phyloP scores from a whole-genome alignment of 2,888 invertebrate genomes.

The Oscheius sp. region DNA sequence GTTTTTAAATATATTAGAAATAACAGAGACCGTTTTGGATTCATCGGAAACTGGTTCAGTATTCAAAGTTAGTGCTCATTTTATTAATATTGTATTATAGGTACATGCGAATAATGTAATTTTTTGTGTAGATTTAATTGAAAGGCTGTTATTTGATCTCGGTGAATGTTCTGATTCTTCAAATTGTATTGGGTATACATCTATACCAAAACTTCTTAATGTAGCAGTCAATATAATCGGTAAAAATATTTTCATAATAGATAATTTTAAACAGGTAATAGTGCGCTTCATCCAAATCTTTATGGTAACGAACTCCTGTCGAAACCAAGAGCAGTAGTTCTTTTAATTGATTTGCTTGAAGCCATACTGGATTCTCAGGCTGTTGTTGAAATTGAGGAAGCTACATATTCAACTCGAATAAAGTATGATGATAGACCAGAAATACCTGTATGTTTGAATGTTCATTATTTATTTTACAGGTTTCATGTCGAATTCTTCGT shows the following conservation, averaged over 20 bases:
- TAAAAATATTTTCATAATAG: constrained; percentile 12
- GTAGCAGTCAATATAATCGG: constrained; percentile 30
- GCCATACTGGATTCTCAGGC: constrained; percentile 30
- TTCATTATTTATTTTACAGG: constrained; percentile 2
- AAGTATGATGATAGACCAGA: constrained; percentile 24
- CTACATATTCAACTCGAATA: background rate
- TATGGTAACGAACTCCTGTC: constrained; percentile 11
- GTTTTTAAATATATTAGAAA: constrained; percentile 31
- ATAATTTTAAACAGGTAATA: constrained; percentile 24
- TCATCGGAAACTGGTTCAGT: constrained; percentile 14
- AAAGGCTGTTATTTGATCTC: constrained; percentile 36
- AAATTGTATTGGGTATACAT: background rate
- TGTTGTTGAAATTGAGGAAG: constrained; percentile 5
- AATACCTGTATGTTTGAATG: background rate
- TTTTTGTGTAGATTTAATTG: constrained; percentile 39
- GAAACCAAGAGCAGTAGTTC: constrained; percentile 23
- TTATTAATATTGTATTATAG: too few relatives aligned
- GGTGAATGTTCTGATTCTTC: background rate
- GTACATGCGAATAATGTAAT: constrained; percentile 42
- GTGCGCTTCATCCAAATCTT: constrained; percentile 24
- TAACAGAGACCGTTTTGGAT: constrained; percentile 33
- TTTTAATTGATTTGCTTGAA: constrained; percentile 34
- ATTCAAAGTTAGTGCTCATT: constrained; percentile 19
- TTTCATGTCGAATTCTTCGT: constrained; percentile 7
- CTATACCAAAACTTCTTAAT: background rate